Evolutionary conservation across 2,797 vertebrate species (phyloP).

Genomic region (Tokudaia tokunoshimensis): DNA sequence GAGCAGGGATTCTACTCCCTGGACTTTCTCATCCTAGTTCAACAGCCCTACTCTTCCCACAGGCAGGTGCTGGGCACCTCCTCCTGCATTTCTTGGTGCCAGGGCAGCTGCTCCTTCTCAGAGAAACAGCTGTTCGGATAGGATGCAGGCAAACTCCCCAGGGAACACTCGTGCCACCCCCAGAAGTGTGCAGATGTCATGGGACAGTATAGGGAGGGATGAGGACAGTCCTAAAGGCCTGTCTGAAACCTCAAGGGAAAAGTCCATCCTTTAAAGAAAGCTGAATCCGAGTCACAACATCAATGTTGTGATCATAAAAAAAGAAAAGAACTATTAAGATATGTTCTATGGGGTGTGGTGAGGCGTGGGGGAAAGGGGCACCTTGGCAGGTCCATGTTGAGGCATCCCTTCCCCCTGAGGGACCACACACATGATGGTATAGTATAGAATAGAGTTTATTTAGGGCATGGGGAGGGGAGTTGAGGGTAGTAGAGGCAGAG

Average conservation of each 20-base stretch:
- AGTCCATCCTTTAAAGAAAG: not conserved
- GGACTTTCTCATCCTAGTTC: constrained; percentile 51
- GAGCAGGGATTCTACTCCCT: not conserved
- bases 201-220: too few species aligned
- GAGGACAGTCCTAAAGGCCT: not conserved
- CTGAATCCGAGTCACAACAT: too few species aligned
- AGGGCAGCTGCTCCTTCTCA: not conserved
- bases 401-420: too few species aligned
- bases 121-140: not conserved
- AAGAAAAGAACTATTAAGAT: too few species aligned
- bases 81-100: constrained; percentile 19
- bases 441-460: too few species aligned
- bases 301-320: too few species aligned
- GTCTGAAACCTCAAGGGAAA: not conserved
- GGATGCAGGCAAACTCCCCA: not conserved
- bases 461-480: too few species aligned
- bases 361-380: too few species aligned
- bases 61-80: not conserved
- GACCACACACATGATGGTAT: too few species aligned
- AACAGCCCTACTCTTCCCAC: constrained; percentile 44
- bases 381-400: too few species aligned
- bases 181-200: not conserved
- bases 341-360: too few species aligned
- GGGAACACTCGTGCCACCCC: not conserved
- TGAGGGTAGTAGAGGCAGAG: too few species aligned